A percentile compares a stretch with the other conserved stretches of the same genome.
These are phyloP conservation scores for Babyrousa celebensis DNA, from an alignment of 2,797 vertebrate species.

Conservation along the genomic window DNA sequence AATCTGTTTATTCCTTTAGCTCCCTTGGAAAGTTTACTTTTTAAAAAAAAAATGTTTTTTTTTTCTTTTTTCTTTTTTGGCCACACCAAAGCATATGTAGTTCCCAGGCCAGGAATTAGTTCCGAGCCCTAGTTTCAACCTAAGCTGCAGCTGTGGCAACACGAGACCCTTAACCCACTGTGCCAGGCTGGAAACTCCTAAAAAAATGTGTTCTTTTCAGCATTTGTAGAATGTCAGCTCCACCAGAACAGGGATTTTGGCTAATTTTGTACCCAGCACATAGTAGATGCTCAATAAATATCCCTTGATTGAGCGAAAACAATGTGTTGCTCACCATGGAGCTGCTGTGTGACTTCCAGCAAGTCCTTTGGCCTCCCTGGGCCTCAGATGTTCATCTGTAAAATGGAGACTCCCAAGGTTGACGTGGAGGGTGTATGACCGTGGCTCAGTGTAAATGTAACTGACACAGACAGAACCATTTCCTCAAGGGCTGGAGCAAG, in stretches of 20 bases:
- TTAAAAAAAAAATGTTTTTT: neutral
- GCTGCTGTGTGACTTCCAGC: conserved; percentile 3
- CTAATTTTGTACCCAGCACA: neutral
- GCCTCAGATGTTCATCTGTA: neutral
- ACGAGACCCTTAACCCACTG: too few relatives aligned
- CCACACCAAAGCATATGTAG: too few relatives aligned
- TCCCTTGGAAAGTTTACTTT: neutral
- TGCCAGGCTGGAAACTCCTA: too few relatives aligned
- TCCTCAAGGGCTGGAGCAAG: neutral
- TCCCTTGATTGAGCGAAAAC: neutral
- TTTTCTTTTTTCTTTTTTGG: neutral
- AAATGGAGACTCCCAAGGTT: neutral
- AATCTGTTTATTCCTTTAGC: neutral
- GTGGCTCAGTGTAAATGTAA: neutral
- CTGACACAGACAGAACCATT: neutral
- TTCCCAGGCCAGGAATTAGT: too few relatives aligned
- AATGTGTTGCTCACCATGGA: neutral
- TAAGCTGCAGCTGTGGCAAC: too few relatives aligned
- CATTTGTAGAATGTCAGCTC: neutral
- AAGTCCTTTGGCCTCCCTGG: conserved; percentile 4
- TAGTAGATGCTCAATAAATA: neutral
- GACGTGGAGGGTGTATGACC: neutral
- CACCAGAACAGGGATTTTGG: neutral
- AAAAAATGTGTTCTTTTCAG: neutral
- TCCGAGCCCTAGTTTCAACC: too few relatives aligned